A percentile compares a stretch with the other conserved stretches of the same genome.
Evolutionary conservation across 2,797 vertebrate species (phyloP).

Genomic region (Eupleurogrammus muticus): DNA sequence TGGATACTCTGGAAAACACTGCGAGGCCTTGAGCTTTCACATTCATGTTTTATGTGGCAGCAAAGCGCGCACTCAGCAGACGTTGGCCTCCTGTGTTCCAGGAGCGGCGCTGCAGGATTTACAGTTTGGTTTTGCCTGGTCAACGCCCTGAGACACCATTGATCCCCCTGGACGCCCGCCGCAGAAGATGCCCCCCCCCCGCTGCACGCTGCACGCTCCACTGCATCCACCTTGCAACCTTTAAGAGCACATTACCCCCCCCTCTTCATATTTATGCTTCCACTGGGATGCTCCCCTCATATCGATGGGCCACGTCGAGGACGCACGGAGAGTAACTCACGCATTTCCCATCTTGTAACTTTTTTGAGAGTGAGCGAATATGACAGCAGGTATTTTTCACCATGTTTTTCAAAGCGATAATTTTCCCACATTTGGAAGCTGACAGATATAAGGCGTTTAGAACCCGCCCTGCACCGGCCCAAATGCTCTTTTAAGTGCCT

Average conservation of each 20-base stretch:
- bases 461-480: slow-evolving; percentile 21
- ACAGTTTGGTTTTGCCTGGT: background rate
- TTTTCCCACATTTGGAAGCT: slow-evolving; percentile 30
- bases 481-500: slow-evolving; percentile 58
- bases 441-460: slow-evolving; percentile 15
- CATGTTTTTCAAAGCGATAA: slow-evolving; percentile 18
- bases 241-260: no score
- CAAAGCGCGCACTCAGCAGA: slow-evolving; percentile 39
- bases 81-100: background rate
- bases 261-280: no score
- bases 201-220: no score
- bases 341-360: background rate
- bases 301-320: no score
- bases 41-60: slow-evolving; percentile 12
- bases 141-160: background rate
- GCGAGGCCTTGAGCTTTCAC: slow-evolving; percentile 7
- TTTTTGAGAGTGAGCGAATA: background rate
- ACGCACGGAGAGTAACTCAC: background rate
- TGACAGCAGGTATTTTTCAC: background rate
- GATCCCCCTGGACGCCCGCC: no score
- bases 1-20: background rate
- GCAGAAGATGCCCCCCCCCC: no score
- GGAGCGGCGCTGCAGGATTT: background rate
- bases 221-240: no score
- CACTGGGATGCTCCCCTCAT: no score